Base-by-base conservation (phyloP, 1,140 invertebrate species). In the Scaptomyza hsui region DNA sequence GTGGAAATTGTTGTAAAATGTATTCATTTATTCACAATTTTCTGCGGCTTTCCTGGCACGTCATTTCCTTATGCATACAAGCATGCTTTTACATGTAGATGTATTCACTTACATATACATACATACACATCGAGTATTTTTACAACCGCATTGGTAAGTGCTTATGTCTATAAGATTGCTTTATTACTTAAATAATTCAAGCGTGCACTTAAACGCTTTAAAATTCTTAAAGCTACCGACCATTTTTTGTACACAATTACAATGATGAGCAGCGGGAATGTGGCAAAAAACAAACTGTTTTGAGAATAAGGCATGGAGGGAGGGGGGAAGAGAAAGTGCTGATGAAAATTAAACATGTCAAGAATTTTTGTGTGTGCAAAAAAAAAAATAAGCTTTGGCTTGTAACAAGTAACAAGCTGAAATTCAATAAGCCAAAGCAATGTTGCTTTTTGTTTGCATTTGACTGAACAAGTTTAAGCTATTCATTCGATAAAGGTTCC, bases 1-100 rank as follows among this genome's bases (percentile, higher is more conserved):
- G 52, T 56, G 52, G 35, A 56, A 56, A 42, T 56, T 56, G 37
- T 42, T 56, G 19, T 42, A 42, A 56, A 56, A 26, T 56, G 18
- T 56, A 56, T 56, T 56, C 41, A 56, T 53, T 37, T 53, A 53
- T 53, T 18, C 48, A 39, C 18, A 41, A 19, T 62, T 61, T 69
- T 18, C 48, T 48, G 32, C 32, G 32, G 32, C 32, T 37, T 37
- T 37, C 32, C 12, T 37, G 32, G 12, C 32, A 37, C 32, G 32
- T n/a, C n/a, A n/a, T 37, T 37, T 37, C 32, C 32, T 37, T n/a
- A 12, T 37, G 32, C 32, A 37, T 1, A 1, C 24, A 4, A 0
- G 24, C 32, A 9, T 29, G 19, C 19, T 1, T 21, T 21, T 4
- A 21, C 4, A 21, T 21, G 19, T 21, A 21, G 19, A 21, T 21